Evolutionary conservation across 2,113 vertebrate species (phyloP).

Genomic region (Oophaga pumilio): DNA sequence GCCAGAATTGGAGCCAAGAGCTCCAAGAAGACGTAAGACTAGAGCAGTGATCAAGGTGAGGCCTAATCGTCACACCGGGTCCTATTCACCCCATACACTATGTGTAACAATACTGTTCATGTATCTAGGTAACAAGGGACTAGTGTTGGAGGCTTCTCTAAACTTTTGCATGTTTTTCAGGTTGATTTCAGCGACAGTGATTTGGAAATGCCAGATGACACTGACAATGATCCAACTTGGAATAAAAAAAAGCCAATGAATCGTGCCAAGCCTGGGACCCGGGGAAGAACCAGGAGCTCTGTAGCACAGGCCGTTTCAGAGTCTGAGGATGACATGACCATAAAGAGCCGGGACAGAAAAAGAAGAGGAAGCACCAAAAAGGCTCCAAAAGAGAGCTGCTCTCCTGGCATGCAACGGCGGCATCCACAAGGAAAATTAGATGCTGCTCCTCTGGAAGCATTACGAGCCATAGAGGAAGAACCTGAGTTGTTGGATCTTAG

Average conservation of each 20-base stretch:
- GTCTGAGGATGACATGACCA: constrained; percentile 54
- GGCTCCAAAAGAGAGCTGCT: accelerated
- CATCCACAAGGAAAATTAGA: constrained; percentile 22
- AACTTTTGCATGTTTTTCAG: constrained; percentile 62
- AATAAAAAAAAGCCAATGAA: not conserved
- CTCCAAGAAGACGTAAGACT: constrained; percentile 77
- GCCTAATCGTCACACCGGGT: too few species aligned
- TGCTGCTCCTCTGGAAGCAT: constrained; percentile 66
- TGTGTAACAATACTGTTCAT: not conserved
- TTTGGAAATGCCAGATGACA: constrained; percentile 65
- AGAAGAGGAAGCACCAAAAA: not conserved
- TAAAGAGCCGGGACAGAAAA: constrained; percentile 58
- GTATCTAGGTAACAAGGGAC: not conserved
- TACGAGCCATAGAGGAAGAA: constrained; percentile 74
- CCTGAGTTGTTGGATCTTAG: constrained; percentile 73
- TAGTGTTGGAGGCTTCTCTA: not conserved
- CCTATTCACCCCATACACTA: too few species aligned
- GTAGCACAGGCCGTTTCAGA: constrained; percentile 13
- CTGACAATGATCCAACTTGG: constrained; percentile 12
- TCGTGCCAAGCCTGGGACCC: not conserved
- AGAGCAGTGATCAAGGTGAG: constrained; percentile 77
- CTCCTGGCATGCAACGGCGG: not conserved
- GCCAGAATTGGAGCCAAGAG: constrained; percentile 57
- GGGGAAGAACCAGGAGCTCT: constrained; percentile 22
- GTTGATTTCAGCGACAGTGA: constrained; percentile 89